These are phyloP conservation scores for Orthosia gracilis DNA, from an alignment of 2,888 invertebrate genomes.

Conservation along the genomic window DNA sequence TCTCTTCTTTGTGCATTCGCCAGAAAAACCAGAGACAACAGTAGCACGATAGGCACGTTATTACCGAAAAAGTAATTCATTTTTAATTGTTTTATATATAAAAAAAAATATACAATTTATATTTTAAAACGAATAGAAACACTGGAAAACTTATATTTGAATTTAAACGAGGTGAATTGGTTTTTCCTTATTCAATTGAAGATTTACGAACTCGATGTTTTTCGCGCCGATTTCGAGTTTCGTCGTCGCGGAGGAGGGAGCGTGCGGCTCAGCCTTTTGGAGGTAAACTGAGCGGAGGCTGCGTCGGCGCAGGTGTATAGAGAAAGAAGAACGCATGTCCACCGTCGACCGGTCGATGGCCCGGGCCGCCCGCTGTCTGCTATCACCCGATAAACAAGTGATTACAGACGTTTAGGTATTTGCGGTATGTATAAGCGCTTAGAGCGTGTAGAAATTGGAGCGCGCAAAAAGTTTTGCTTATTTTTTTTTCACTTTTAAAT, in stretches of 20 bases:
- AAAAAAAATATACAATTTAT: neutral
- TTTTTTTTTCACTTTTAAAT: neutral
- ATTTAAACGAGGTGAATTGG: slow-evolving; percentile 30
- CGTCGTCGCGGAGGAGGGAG: slow-evolving; percentile 74
- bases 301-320: slow-evolving; percentile 76
- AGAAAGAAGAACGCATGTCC: slow-evolving; percentile 75
- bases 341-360: slow-evolving; percentile 78
- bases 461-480: slow-evolving; percentile 15
- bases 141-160: slow-evolving; percentile 34
- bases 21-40: slow-evolving; percentile 85
- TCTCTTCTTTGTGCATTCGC: slow-evolving; percentile 88
- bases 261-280: slow-evolving; percentile 84
- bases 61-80: slow-evolving; percentile 82
- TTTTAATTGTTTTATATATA: slow-evolving; percentile 56
- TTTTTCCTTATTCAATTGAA: slow-evolving; percentile 15
- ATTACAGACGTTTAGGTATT: slow-evolving; percentile 59
- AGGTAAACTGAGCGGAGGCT: slow-evolving; percentile 81
- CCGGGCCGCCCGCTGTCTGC: slow-evolving; percentile 68
- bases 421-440: slow-evolving; percentile 36
- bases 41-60: slow-evolving; percentile 83
- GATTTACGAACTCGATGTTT: slow-evolving; percentile 75
- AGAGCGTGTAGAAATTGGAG: slow-evolving; percentile 30
- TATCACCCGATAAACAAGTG: slow-evolving; percentile 66
- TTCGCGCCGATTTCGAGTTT: slow-evolving; percentile 77
- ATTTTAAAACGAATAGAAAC: slow-evolving; percentile 22